phyloP scores from a whole-genome alignment of 2,113 vertebrate genomes.

The Scalopus aquaticus region DNA sequence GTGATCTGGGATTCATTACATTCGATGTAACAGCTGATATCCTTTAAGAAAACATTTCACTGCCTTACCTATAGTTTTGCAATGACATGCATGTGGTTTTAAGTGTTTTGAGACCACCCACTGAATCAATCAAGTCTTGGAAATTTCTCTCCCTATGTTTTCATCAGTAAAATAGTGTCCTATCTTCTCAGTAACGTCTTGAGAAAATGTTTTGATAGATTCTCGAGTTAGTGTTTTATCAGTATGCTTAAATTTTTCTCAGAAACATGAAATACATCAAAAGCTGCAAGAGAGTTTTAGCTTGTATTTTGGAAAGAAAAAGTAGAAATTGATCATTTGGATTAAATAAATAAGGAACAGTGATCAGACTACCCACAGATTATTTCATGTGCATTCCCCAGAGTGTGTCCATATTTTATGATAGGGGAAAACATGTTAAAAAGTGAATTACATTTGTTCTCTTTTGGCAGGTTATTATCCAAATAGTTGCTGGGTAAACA shows the following conservation, averaged over 20 bases:
- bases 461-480: not conserved
- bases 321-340: not conserved
- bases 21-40: conserved; percentile 98
- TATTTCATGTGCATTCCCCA: not conserved
- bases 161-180: conserved; percentile 4
- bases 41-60: conserved; percentile 85
- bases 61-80: not conserved
- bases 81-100: not conserved
- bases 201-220: not conserved
- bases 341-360: conserved; percentile 6
- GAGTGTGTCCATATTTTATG: not conserved
- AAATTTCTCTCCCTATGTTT: not conserved
- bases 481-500: not conserved
- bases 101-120: not conserved
- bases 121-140: not conserved
- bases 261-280: not conserved
- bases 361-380: not conserved
- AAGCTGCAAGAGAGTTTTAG: not conserved
- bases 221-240: not conserved
- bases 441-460: not conserved
- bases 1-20: conserved; percentile 96
- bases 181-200: not conserved
- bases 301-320: conserved; percentile 7
- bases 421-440: not conserved
- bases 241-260: not conserved